phyloP scores from a whole-genome alignment of 2,113 vertebrate genomes.

The Acanthochromis polyacanthus region DNA sequence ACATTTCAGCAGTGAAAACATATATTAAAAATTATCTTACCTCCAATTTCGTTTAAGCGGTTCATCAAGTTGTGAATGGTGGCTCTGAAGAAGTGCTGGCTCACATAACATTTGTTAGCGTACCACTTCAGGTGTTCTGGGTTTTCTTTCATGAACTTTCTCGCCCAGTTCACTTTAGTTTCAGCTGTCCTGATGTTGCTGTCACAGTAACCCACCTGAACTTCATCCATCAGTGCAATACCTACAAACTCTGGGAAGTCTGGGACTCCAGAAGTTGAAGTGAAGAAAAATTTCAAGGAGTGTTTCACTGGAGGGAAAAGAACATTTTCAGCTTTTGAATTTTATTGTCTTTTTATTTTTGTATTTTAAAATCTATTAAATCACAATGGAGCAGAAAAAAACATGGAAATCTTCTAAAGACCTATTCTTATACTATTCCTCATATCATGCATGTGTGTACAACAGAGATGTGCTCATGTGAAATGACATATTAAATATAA shows the following conservation, averaged over 20 bases:
- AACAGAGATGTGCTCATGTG: too few species aligned
- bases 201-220: neutral
- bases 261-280: neutral
- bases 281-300: neutral
- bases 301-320: neutral
- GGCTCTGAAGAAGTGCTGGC: slow-evolving; percentile 28
- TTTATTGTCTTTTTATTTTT: too few species aligned
- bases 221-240: slow-evolving; percentile 27
- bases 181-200: neutral
- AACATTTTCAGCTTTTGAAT: too few species aligned
- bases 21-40: slow-evolving; percentile 17
- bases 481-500: too few species aligned
- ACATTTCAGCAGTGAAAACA: too few species aligned
- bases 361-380: too few species aligned
- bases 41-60: slow-evolving; percentile 54
- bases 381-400: too few species aligned
- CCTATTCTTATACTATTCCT: too few species aligned
- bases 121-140: slow-evolving; percentile 30
- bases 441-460: too few species aligned
- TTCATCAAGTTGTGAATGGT: slow-evolving; percentile 30
- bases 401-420: too few species aligned
- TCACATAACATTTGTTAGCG: accelerated
- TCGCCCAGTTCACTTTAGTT: slow-evolving; percentile 53
- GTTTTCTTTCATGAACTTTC: neutral
- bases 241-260: neutral